Conservation (phyloP, 2,888 invertebrate species). For the Vanessa cardui region DNA sequence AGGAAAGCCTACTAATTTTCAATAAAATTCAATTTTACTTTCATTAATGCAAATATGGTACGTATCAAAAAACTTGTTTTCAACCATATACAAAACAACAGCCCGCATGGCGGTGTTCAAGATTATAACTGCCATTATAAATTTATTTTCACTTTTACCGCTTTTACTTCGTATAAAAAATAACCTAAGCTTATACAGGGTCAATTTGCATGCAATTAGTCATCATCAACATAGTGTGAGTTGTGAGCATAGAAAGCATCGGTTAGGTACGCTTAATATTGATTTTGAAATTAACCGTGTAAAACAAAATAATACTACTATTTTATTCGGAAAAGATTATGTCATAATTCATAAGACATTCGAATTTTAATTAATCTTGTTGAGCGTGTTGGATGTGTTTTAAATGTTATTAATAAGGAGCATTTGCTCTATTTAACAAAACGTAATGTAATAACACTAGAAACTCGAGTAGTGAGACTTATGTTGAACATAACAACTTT, state of each 20-base stretch:
- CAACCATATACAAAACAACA: constrained; percentile 47
- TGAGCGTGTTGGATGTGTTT: too few relatives aligned
- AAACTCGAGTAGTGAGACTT: too few relatives aligned
- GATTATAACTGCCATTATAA: constrained; percentile 71
- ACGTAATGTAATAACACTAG: too few relatives aligned
- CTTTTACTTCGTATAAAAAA: constrained; percentile 69
- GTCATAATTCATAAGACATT: too few relatives aligned
- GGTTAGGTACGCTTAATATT: background rate
- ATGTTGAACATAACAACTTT: too few relatives aligned
- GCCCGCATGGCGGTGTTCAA: constrained; percentile 71
- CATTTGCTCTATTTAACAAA: too few relatives aligned
- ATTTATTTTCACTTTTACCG: constrained; percentile 77
- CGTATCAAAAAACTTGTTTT: constrained; percentile 50
- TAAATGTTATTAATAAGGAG: too few relatives aligned
- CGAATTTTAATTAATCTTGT: too few relatives aligned
- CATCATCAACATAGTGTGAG: constrained; percentile 10
- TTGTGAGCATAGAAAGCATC: background rate
- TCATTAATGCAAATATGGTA: constrained; percentile 51
- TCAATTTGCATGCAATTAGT: constrained; percentile 31
- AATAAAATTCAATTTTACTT: constrained; percentile 45
- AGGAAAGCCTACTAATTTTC: background rate
- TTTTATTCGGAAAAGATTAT: background rate
- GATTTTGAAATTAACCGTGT: background rate
- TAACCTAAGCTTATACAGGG: constrained; percentile 34
- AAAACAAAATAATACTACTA: background rate